A percentile compares a stretch with the other conserved stretches of the same genome.
Evolutionary conservation across 2,113 vertebrate genomes (phyloP).

Genomic region (Amblyornis subalaris): DNA sequence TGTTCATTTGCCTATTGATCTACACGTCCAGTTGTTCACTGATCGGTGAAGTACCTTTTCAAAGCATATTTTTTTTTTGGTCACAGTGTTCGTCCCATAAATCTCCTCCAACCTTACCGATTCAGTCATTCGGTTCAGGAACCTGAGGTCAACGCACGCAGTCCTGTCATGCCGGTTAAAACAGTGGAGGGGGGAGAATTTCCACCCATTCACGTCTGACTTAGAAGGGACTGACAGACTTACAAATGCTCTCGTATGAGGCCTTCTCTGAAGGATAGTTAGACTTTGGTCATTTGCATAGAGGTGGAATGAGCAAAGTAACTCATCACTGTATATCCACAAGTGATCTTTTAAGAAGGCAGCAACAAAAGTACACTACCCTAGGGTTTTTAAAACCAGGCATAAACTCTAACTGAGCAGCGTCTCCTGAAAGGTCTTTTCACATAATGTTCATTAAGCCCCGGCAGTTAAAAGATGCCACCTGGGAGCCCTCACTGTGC

Average conservation of each 20-base stretch:
- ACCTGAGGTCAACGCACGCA: accelerated
- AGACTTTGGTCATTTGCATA: neutral
- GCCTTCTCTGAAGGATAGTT: neutral
- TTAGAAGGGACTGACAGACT: neutral
- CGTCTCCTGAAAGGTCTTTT: neutral
- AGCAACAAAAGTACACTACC: neutral
- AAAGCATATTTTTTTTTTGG: neutral
- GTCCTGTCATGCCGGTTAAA: neutral
- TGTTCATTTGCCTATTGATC: accelerated
- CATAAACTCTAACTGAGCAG: neutral
- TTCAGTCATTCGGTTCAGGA: neutral
- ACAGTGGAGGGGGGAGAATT: neutral
- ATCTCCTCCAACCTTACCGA: neutral
- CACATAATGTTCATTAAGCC: neutral
- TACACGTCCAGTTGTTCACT: neutral
- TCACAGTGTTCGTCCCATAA: neutral
- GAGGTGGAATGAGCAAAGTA: neutral
- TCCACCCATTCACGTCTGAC: neutral
- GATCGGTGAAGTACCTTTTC: neutral
- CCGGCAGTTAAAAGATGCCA: neutral
- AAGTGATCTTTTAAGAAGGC: neutral
- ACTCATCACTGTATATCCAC: neutral
- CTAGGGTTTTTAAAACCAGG: neutral
- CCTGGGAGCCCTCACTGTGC: neutral
- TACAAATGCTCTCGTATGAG: neutral